phyloP scores from a whole-genome alignment of 2,113 vertebrate species.

The Corapipo altera region DNA sequence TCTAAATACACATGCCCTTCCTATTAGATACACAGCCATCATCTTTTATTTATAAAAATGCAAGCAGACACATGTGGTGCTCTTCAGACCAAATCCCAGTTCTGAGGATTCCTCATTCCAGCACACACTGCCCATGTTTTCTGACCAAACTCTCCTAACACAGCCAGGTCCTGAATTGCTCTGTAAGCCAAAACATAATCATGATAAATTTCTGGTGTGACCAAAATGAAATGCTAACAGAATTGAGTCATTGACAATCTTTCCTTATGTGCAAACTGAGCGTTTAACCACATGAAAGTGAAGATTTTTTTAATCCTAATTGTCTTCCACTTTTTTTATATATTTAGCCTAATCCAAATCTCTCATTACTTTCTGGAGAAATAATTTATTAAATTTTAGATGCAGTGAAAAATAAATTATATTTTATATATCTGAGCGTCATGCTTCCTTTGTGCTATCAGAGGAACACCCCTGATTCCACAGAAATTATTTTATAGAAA shows the following conservation, averaged over 20 bases:
- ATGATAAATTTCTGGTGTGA: background rate
- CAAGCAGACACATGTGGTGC: background rate
- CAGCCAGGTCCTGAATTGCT: background rate
- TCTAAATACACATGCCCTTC: background rate
- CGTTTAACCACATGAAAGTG: background rate
- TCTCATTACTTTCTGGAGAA: background rate
- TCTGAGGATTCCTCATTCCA: background rate
- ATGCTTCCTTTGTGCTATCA: background rate
- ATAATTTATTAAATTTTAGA: background rate
- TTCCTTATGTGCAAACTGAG: background rate
- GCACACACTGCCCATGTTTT: background rate
- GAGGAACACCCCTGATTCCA: background rate
- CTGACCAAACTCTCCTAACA: background rate
- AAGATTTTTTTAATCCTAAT: background rate
- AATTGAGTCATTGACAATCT: background rate
- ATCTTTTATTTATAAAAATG: background rate
- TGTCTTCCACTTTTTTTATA: background rate
- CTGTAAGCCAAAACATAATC: background rate
- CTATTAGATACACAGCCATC: background rate
- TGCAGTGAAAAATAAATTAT: background rate
- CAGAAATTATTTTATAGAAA: conserved; percentile 17
- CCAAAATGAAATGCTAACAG: background rate
- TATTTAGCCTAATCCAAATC: background rate
- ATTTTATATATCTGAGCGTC: background rate
- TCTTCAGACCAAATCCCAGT: background rate